Percentiles rank a stretch among this genome's conserved stretches.
Conservation (phyloP, 2,797 vertebrate species). For the Enoplosus armatus region DNA sequence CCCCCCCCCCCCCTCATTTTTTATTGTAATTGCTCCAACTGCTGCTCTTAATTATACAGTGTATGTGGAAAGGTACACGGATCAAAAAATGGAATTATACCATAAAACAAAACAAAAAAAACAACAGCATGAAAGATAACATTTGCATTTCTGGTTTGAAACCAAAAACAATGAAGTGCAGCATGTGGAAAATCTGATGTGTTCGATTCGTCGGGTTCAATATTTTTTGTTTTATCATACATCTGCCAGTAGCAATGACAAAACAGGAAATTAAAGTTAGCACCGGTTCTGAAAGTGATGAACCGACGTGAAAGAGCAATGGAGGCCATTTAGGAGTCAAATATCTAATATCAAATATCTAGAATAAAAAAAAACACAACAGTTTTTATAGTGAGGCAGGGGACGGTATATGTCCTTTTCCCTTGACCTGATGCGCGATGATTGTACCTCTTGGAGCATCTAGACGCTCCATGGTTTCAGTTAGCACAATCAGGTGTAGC, state of each 20-base stretch:
- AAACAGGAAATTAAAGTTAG: not conserved
- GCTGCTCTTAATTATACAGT: conserved; percentile 43
- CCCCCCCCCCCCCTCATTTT: conserved; percentile 15
- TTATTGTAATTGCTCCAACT: conserved; percentile 30
- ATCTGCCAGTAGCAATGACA: not conserved
- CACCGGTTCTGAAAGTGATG: too few species aligned
- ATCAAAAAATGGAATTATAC: conserved; percentile 32
- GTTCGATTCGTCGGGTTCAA: not conserved
- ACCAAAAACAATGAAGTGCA: conserved; percentile 23
- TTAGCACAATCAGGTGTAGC: too few species aligned
- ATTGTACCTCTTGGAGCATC: too few species aligned
- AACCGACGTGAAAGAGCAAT: not conserved
- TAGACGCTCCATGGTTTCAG: too few species aligned
- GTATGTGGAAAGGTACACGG: conserved; percentile 44
- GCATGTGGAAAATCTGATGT: conserved; percentile 8
- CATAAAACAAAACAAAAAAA: too few species aligned
- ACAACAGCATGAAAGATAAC: conserved; percentile 26
- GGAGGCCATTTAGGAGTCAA: not conserved
- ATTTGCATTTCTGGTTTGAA: conserved; percentile 21
- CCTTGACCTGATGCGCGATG: too few species aligned
- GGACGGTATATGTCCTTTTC: too few species aligned
- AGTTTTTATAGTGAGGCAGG: too few species aligned
- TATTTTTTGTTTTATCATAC: not conserved
- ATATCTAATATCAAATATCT: too few species aligned
- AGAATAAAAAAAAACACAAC: too few species aligned